Conservation (phyloP, 2,888 invertebrate genomes). For the Heliothis peltigera region DNA sequence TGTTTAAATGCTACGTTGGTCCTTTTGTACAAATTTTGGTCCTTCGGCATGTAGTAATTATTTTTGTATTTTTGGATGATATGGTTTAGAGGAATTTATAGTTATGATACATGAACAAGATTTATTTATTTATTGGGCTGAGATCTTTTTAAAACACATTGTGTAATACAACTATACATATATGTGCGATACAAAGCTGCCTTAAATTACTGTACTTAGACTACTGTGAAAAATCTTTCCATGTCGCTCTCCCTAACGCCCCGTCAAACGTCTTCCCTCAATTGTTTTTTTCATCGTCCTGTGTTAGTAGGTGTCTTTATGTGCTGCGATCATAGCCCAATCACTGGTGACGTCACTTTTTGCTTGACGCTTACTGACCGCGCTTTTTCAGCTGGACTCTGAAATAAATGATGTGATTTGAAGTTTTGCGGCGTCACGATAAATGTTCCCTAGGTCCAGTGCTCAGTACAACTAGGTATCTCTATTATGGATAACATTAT, state of each 20-base stretch:
- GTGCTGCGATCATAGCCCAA: constrained; percentile 59
- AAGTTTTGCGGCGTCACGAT: constrained; percentile 42
- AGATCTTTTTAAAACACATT: neutral
- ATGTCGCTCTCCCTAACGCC: constrained; percentile 55
- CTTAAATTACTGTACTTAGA: constrained; percentile 11
- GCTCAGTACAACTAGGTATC: constrained; percentile 5
- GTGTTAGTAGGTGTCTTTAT: constrained; percentile 55
- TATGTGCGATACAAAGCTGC: neutral
- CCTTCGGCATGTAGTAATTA: neutral
- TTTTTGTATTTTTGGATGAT: neutral
- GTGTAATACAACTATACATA: neutral
- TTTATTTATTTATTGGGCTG: neutral
- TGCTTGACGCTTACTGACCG: constrained; percentile 32
- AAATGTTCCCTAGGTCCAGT: constrained; percentile 25
- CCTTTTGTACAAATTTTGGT: neutral
- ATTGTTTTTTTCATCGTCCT: constrained; percentile 76
- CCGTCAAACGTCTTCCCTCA: constrained; percentile 77
- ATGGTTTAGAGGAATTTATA: neutral
- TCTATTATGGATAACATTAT: neutral
- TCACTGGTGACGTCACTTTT: constrained; percentile 53
- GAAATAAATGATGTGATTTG: constrained; percentile 61
- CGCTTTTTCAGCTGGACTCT: constrained; percentile 57
- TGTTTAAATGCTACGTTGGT: neutral
- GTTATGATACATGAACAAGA: neutral
- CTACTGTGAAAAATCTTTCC: constrained; percentile 48